Conservation (phyloP, 2,113 vertebrate genomes). For the Rhabdornis inornatus region DNA sequence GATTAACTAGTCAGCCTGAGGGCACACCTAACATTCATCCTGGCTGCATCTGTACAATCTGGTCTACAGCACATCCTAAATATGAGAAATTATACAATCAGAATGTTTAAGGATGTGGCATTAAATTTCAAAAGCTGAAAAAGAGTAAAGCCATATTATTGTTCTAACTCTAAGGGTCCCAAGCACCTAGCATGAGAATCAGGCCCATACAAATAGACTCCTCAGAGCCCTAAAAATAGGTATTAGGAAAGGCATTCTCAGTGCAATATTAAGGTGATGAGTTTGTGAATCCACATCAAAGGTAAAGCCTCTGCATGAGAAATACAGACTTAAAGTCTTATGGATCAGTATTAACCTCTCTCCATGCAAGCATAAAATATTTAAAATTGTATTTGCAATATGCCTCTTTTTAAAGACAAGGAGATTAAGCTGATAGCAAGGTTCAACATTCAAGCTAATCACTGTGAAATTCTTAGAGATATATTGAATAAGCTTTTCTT, state of each 20-base stretch:
- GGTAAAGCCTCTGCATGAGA: background rate
- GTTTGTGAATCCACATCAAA: background rate
- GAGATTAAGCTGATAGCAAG: background rate
- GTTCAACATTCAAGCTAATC: background rate
- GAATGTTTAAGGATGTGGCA: background rate
- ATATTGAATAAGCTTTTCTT: background rate
- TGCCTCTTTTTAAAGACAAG: background rate
- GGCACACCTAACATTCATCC: conserved; percentile 2
- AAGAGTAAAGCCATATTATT: background rate
- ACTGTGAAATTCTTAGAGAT: background rate
- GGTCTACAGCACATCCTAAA: background rate
- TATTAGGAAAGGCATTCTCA: background rate
- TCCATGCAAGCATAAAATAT: background rate
- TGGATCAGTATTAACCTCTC: background rate
- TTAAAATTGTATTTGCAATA: background rate
- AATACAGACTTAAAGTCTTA: background rate
- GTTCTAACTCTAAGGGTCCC: background rate
- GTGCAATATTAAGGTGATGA: background rate
- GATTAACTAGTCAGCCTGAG: conserved; percentile 29
- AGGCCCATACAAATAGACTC: background rate
- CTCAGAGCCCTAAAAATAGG: background rate
- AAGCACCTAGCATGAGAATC: background rate
- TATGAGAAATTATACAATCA: background rate
- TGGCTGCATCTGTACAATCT: background rate
- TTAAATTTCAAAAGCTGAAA: background rate